These are phyloP conservation scores for Cryptotis parvus DNA, from an alignment of 2,113 vertebrate genomes.

Conservation along the genomic window DNA sequence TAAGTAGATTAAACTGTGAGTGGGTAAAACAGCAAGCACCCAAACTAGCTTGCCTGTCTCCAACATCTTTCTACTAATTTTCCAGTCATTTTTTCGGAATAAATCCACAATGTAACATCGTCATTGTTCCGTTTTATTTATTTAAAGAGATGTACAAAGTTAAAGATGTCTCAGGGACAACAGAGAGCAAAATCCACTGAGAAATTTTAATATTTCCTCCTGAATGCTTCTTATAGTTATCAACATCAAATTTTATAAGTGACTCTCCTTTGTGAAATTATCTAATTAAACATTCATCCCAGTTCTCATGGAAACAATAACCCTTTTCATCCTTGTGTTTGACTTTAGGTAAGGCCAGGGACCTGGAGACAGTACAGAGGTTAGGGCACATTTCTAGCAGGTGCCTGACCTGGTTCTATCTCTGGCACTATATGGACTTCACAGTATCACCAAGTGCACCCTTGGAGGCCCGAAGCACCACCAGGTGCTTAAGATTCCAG, in stretches of 20 bases:
- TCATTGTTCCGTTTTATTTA: not conserved
- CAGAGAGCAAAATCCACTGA: not conserved
- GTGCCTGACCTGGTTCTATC: too few species aligned
- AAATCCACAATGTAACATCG: not conserved
- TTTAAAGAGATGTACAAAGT: not conserved
- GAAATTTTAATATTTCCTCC: not conserved
- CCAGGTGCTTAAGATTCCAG: too few species aligned
- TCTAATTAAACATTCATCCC: not conserved
- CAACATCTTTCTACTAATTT: not conserved
- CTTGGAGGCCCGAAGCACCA: too few species aligned
- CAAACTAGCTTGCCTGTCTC: too few species aligned
- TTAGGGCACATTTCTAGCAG: too few species aligned
- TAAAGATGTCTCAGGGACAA: slow-evolving; percentile 39
- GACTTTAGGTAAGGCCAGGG: slow-evolving; percentile 36
- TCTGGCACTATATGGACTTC: too few species aligned
- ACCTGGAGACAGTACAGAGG: not conserved
- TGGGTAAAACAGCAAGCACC: too few species aligned
- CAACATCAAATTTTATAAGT: slow-evolving; percentile 20
- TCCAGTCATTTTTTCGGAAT: not conserved
- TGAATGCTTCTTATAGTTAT: not conserved
- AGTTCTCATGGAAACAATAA: not conserved
- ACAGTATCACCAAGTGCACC: too few species aligned
- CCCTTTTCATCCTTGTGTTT: not conserved
- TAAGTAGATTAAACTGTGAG: too few species aligned
- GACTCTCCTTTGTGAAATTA: not conserved